phyloP scores from a whole-genome alignment of 2,888 invertebrate genomes.

The Carterocephalus palaemon region DNA sequence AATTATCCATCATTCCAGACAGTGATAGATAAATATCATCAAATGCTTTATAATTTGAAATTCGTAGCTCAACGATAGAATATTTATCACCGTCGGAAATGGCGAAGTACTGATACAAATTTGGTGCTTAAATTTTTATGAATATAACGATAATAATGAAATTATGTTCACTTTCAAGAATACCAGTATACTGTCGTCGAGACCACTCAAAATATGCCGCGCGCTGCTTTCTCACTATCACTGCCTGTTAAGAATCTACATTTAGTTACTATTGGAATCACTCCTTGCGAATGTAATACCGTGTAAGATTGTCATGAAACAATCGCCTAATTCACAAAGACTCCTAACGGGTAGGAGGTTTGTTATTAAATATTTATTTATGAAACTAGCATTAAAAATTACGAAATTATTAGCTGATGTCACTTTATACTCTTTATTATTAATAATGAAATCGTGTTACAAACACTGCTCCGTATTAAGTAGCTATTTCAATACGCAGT shows the following conservation, averaged over 20 bases:
- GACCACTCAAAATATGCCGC: conserved; percentile 16
- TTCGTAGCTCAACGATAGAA: neutral
- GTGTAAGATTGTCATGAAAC: conserved; percentile 13
- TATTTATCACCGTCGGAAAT: conserved; percentile 5
- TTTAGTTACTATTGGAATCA: conserved; percentile 17
- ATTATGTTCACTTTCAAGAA: conserved; percentile 9
- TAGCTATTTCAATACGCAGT: conserved; percentile 18
- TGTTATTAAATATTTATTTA: too few relatives aligned
- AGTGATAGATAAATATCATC: neutral
- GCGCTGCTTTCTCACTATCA: conserved; percentile 3
- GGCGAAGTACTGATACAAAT: conserved; percentile 10
- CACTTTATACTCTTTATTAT: neutral
- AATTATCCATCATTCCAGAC: conserved; percentile 5
- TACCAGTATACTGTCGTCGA: conserved; percentile 17
- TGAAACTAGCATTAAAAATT: too few relatives aligned
- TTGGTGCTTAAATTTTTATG: conserved; percentile 19
- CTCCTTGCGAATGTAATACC: neutral
- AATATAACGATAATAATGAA: conserved; percentile 11
- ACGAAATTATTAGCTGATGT: too few relatives aligned
- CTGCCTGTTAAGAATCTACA: conserved; percentile 8
- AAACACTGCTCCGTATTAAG: conserved; percentile 24
- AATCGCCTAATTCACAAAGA: neutral
- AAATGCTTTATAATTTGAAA: neutral
- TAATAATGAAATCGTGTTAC: conserved; percentile 1
- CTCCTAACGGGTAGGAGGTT: neutral